Percentiles rank a stretch among this genome's conserved stretches.
phyloP scores from a whole-genome alignment of 2,797 vertebrate species.

The Lophotriccus pileatus region DNA sequence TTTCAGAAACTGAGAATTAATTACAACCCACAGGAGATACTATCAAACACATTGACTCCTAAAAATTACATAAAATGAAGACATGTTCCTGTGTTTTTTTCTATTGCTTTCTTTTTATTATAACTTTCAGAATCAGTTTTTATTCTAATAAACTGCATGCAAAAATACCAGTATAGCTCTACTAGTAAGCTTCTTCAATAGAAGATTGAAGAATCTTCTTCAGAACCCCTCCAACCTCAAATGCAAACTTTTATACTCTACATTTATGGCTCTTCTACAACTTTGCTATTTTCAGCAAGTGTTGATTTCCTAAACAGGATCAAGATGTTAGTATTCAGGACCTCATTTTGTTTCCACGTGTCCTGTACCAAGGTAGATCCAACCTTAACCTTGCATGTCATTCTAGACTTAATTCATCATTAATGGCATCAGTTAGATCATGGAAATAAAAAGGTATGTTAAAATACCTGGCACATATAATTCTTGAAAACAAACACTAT shows the following conservation, averaged over 20 bases:
- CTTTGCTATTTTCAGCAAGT: background rate
- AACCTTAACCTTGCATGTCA: background rate
- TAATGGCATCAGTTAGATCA: background rate
- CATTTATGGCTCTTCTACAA: background rate
- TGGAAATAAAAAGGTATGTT: background rate
- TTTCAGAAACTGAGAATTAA: background rate
- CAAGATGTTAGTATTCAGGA: background rate
- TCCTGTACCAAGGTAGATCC: background rate
- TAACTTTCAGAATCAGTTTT: background rate
- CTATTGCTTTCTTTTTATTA: background rate
- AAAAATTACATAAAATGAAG: background rate
- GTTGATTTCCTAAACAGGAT: background rate
- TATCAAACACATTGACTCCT: background rate
- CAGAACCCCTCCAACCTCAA: background rate
- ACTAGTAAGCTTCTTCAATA: background rate
- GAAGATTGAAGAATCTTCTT: background rate
- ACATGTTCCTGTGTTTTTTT: background rate
- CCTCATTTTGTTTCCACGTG: background rate
- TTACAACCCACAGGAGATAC: background rate
- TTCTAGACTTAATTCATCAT: background rate
- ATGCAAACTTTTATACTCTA: background rate
- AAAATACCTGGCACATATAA: background rate
- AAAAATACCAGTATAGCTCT: background rate
- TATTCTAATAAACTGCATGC: background rate
- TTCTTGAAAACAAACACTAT: background rate